Evolutionary conservation across 2,113 vertebrate genomes (phyloP), one percentile per base, ranked within the genome.

Genomic region (Herpetotheres cachinnans): DNA sequence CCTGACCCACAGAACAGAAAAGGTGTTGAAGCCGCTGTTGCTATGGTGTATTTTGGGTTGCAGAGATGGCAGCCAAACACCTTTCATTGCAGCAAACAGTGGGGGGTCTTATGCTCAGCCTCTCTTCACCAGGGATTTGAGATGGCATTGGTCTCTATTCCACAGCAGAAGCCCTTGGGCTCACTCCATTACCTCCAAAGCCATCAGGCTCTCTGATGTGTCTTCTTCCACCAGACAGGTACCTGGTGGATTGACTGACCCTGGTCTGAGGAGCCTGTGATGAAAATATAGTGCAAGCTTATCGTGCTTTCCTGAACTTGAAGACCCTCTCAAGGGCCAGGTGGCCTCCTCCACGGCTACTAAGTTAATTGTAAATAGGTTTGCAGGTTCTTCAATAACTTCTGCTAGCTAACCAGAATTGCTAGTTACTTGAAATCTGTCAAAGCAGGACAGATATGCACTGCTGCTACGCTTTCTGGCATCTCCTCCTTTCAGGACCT

Each of bases 271-370:
- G 8, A 81, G 8, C 21, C 69, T 77, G 38, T 65, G 44, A 63
- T 26, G n/a, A 63, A 79, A 86, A 83, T 6, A 49, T 0, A 1
- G 9, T 0, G 0, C 29, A 50, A 71, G 25, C 10, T 46, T 24
- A 30, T 47, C 7, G 1, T 13, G 11, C 10, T 38, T 61, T 52
- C 26, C 50, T 59, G 40, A 42, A 49, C 18, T 8, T 59, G 21
- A 81, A 72, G 38, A 16, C 44, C 27, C 44, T 47, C 36, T 72
- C 62, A 72, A 21, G 54, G 25, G 44, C 14, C 49, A 72, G 38
- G 63, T 49, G 84, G 69, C 38, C 52, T 62, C 21, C 14, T 19
- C 38, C 22, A 12, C 32, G 44, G 73, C 22, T 55, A 38, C 10
- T 24, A 55, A 14, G 10, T 44, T 54, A 70, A 8, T 7, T 7